A percentile compares a stretch with the other conserved stretches of the same genome.
phyloP scores from a whole-genome alignment of 2,113 vertebrate species.

The Ophthalmolycus amberensis region DNA sequence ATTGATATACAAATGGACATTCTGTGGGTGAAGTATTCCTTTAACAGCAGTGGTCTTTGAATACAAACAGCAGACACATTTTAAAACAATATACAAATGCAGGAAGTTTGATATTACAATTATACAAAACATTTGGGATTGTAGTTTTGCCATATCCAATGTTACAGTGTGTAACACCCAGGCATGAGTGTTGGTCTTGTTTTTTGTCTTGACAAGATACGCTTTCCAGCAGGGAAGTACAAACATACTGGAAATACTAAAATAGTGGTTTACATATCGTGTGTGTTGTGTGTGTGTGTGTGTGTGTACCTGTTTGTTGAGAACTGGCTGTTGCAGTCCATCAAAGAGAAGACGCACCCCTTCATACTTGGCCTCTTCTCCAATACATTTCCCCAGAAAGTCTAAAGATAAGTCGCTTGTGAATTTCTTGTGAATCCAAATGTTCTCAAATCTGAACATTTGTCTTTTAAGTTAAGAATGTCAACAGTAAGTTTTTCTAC shows the following conservation, averaged over 20 bases:
- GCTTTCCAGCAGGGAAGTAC: not conserved
- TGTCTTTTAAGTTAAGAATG: conserved; percentile 1
- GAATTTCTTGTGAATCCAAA: not conserved
- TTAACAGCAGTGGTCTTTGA: not conserved
- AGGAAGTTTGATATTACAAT: not conserved
- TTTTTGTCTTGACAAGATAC: not conserved
- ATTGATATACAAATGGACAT: no score
- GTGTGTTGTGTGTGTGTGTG: no score
- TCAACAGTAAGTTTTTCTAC: not conserved
- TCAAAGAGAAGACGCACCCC: conserved; percentile 93
- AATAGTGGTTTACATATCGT: no score
- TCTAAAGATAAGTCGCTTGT: conserved; percentile 79
- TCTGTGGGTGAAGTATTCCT: no score
- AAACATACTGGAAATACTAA: not conserved
- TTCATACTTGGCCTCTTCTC: conserved; percentile 94
- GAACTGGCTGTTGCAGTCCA: conserved; percentile 94
- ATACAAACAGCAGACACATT: not conserved
- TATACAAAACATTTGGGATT: not conserved
- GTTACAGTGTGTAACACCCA: no score
- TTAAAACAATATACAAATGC: not conserved
- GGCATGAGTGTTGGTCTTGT: no score
- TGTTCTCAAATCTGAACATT: not conserved
- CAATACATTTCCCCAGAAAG: conserved; percentile 92
- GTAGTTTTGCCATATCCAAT: no score
- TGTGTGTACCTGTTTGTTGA: conserved; percentile 93